These are phyloP conservation scores for Acanthurus lineatus DNA, from an alignment of 2,797 vertebrate genomes.

Conservation along the genomic window DNA sequence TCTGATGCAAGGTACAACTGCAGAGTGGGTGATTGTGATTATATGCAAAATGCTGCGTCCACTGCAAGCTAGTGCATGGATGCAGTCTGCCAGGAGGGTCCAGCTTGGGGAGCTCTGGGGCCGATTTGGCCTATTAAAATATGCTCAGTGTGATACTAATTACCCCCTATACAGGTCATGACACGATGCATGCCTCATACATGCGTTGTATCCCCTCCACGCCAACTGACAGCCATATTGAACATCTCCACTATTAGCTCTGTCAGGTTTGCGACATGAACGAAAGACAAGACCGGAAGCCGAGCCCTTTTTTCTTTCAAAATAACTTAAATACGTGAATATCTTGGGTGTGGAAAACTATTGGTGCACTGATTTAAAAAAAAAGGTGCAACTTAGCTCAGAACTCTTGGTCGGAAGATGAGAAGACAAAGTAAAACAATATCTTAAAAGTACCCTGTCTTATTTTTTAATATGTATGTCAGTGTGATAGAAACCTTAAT, in stretches of 20 bases:
- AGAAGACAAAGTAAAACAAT: not conserved
- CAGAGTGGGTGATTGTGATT: not conserved
- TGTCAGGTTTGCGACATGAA: conserved; percentile 11
- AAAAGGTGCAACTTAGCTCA: not conserved
- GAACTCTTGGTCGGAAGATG: not conserved
- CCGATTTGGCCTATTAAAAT: not conserved
- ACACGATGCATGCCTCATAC: conserved; percentile 35
- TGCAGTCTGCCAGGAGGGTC: not conserved
- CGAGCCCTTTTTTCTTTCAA: not conserved
- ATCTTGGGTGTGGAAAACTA: not conserved
- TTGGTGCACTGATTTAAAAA: too few species aligned
- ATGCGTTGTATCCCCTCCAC: conserved; percentile 47
- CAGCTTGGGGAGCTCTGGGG: conserved; percentile 19
- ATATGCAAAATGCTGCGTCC: not conserved
- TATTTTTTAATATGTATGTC: not conserved
- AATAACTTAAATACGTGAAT: not conserved
- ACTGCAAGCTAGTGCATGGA: not conserved
- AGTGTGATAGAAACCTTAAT: not conserved
- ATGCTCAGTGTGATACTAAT: not conserved
- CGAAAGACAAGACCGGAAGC: conserved; percentile 18
- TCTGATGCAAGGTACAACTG: not conserved
- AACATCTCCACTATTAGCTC: conserved; percentile 51
- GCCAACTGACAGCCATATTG: conserved; percentile 81
- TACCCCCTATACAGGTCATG: not conserved
- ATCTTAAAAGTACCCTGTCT: too few species aligned